Percentiles rank a stretch among this genome's conserved stretches.
These are phyloP conservation scores for Priocnemis perturbator DNA, from an alignment of 2,888 invertebrate genomes.

Conservation along the genomic window DNA sequence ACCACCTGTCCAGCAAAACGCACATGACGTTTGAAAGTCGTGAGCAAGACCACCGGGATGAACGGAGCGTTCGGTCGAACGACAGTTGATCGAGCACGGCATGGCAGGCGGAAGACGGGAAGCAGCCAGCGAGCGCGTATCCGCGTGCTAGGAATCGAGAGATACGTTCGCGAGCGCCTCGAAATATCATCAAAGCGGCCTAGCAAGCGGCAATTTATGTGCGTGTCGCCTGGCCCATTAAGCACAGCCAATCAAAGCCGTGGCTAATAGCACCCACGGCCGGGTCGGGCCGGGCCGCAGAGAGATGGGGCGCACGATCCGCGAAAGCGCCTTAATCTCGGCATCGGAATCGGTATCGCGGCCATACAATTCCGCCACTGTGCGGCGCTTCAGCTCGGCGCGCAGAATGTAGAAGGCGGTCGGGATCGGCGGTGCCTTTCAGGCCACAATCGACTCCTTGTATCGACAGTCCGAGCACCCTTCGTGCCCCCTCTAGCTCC, in stretches of 20 bases:
- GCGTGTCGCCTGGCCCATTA: slow-evolving; percentile 73
- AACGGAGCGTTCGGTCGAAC: too few relatives aligned
- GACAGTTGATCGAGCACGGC: too few relatives aligned
- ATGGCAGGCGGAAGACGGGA: too few relatives aligned
- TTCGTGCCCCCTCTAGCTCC: slow-evolving; percentile 41
- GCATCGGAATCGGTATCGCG: slow-evolving; percentile 71
- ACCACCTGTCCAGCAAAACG: too few relatives aligned
- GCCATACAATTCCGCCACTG: slow-evolving; percentile 68
- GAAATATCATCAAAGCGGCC: slow-evolving; percentile 70
- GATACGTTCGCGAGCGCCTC: slow-evolving; percentile 46
- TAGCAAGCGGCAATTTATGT: slow-evolving; percentile 72
- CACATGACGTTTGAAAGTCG: too few relatives aligned
- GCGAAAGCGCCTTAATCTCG: slow-evolving; percentile 62
- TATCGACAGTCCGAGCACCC: slow-evolving; percentile 67
- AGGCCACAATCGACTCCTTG: slow-evolving; percentile 73
- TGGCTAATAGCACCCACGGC: slow-evolving; percentile 67
- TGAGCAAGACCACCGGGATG: too few relatives aligned
- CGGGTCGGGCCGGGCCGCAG: slow-evolving; percentile 50
- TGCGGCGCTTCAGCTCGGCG: slow-evolving; percentile 48
- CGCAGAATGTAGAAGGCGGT: slow-evolving; percentile 28
- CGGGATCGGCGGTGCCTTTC: slow-evolving; percentile 63
- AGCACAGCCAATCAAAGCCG: slow-evolving; percentile 73
- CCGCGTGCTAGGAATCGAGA: too few relatives aligned
- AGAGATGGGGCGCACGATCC: slow-evolving; percentile 66
- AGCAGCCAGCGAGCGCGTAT: too few relatives aligned